Conservation (phyloP, 2,888 invertebrate genomes). For the Macaria notata region DNA sequence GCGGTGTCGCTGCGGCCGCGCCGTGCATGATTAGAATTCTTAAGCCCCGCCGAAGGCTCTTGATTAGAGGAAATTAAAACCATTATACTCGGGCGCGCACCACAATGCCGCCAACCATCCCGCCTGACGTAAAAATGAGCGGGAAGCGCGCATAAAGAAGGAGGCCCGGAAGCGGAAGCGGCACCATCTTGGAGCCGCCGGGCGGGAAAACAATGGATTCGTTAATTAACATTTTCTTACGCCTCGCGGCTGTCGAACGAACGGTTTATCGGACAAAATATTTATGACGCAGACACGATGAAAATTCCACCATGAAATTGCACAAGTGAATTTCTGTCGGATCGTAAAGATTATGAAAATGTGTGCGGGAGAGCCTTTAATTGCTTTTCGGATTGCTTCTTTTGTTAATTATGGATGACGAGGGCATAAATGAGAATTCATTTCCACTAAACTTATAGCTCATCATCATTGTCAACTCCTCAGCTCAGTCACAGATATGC, state of each 20-base stretch:
- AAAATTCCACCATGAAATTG: constrained; percentile 73
- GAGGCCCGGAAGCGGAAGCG: constrained; percentile 80
- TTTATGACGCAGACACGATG: constrained; percentile 77
- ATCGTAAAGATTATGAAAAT: constrained; percentile 53
- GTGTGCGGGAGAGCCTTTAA: constrained; percentile 35
- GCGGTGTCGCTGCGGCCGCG: constrained; percentile 38
- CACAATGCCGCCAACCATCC: constrained; percentile 67
- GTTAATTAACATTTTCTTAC: constrained; percentile 91
- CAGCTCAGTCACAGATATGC: too few relatives aligned
- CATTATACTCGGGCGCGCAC: constrained; percentile 76
- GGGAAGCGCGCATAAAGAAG: constrained; percentile 80
- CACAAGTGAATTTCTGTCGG: constrained; percentile 56
- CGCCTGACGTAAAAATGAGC: constrained; percentile 75
- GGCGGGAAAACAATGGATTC: constrained; percentile 87
- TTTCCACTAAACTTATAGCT: too few relatives aligned
- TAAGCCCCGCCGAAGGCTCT: constrained; percentile 79
- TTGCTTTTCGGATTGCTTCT: constrained; percentile 36
- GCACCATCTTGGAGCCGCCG: constrained; percentile 83
- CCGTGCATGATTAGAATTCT: constrained; percentile 81
- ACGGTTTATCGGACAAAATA: constrained; percentile 83
- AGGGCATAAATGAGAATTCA: constrained; percentile 19
- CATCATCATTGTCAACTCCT: too few relatives aligned
- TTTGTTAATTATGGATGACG: constrained; percentile 19
- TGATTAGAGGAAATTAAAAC: constrained; percentile 83
- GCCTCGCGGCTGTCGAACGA: constrained; percentile 83